Evolutionary conservation across 2,888 invertebrate genomes (phyloP), one percentile per base, ranked within the genome.

Genomic region (Bombylius major): DNA sequence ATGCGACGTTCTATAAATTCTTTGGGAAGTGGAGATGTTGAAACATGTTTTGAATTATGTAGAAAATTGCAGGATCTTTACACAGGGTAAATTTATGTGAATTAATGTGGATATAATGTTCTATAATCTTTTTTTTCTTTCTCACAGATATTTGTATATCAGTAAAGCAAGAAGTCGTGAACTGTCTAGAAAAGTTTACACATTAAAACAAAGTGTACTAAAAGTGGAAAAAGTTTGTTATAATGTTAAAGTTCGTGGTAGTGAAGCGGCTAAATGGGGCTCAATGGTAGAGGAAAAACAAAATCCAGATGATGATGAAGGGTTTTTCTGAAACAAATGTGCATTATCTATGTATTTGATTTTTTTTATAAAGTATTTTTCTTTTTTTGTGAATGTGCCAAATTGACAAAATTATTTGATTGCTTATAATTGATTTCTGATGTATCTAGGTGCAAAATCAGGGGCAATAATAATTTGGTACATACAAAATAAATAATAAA

Each of bases 1-100:
- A 95, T 95, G 94, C 78, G 94, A 52, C 82, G 85, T 63, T 89
- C 91, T 54, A 89, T 95, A 8, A 89, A 87, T 67, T 85, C 86
- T 63, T 78, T 93, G 56, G 83, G 87, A 0, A 79, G 80, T 58
- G 90, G 90, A 0, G 84, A 90, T 61, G 79, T 83, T 13, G 79
- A 80, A 4, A 82, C 82, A 50, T 89, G 90, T 68, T 82, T 82
- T 66, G 77, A 81, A 55, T 80, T 82, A 2, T 88, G 89, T 66
- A 79, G 80, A 57, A 82, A 86, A 63, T 79, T 93, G n/a, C 82
- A 85, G 64, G 60, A 67, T 13, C 67, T 70, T 42, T 73, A 71
- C 50, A 67, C 67, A 1, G 70, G 71, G 71, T 74, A 60, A 52
- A 52, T 23, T 3, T 45, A 23, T 48, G 14, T n/a, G 4, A 45